Evolutionary conservation across 2,888 invertebrate species (phyloP), one percentile per base, ranked within the genome.

Genomic region (Trachelus iudaicus): DNA sequence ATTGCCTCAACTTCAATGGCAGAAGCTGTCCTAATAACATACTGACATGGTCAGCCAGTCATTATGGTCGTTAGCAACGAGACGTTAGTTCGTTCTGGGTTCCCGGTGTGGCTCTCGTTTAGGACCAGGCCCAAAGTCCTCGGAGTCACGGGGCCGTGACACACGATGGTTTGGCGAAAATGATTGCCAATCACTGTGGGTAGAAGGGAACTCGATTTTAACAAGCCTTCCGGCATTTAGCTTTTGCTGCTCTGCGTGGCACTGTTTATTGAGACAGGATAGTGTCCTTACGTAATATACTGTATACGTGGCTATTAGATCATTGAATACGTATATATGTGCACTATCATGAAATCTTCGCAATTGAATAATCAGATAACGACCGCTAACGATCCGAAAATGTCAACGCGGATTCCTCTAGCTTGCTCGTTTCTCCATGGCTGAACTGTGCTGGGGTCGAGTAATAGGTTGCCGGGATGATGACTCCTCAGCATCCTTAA

Each of bases 1-100:
- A 71, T 71, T 71, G n/a, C 71, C 13, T 71, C 71, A 3, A 71
- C 12, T 31, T 71, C 71, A 71, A 31, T 71, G 71, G 71, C 71
- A 71, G 33, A 31, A 71, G 76, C 34, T 69, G 80, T 56, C 75
- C 79, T 75, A 79, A 80, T 80, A 77, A 80, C 79, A 80, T 73
- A 75, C 75, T 79, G 73, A 76, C 79, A 77, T 73, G 73, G 23
- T 73, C 68, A 73, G 15, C 69, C 56, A 1, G 75, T 75, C 69
- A 40, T 75, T 75, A 75, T 77, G 23, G 37, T 71, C 76, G 71
- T 76, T 71, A 76, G 73, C 73, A 33, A 40, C 13, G 37, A n/a
- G 30, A 76, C 74, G 34, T n/a, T 71, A 75, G 69, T 56, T 73
- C 56, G 69, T 74, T 77, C 56, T 35, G 71, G 71, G 34, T 56